These are phyloP conservation scores for Noctua comes DNA, from an alignment of 2,888 invertebrate genomes.

Conservation along the genomic window DNA sequence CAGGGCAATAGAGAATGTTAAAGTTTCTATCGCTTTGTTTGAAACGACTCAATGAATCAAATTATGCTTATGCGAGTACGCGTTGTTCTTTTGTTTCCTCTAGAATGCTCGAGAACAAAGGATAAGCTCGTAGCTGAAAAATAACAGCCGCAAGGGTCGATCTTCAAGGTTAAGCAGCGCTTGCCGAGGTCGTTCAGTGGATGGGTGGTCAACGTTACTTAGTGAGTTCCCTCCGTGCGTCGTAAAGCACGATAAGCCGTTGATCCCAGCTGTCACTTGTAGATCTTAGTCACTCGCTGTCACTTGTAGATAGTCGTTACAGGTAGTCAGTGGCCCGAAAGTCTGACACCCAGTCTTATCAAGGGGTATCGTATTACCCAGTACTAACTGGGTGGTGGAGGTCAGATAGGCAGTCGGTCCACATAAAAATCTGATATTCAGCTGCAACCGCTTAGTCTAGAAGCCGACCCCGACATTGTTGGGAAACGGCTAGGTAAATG, in stretches of 20 bases:
- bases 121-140: not conserved
- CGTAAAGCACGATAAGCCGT: not conserved
- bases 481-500: not conserved
- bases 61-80: constrained; percentile 30
- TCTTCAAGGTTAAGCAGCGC: not conserved
- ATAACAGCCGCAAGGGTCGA: not conserved
- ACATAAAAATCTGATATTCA: not conserved
- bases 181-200: not conserved
- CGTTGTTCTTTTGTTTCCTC: constrained; percentile 26
- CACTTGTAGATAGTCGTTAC: not conserved
- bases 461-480: not conserved
- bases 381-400: not conserved
- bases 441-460: not conserved
- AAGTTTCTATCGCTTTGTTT: constrained; percentile 57
- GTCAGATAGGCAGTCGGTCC: not conserved
- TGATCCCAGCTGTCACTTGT: not conserved
- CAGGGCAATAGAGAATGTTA: constrained; percentile 33
- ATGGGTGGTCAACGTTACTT: not conserved
- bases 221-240: not conserved
- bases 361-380: not conserved
- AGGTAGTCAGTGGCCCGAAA: not conserved
- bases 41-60: constrained; percentile 64
- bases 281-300: not conserved
- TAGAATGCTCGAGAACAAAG: constrained; percentile 29
- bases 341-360: not conserved